Base-by-base conservation (phyloP, 2,888 invertebrate genomes). In the Conops quadrifasciatus region DNA sequence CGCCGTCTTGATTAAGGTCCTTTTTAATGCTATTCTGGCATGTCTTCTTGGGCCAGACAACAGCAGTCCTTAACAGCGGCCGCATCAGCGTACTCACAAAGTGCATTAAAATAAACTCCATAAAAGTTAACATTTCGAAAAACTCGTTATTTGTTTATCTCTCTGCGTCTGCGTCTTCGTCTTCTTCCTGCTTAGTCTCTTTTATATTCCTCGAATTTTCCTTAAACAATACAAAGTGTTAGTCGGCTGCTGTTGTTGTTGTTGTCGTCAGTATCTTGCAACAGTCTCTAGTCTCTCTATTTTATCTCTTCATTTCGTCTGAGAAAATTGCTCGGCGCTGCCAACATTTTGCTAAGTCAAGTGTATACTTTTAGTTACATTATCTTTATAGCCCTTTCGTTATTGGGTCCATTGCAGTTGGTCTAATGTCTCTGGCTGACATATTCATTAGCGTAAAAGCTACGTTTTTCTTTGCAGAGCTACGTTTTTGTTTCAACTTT, bases 241-340 rank as follows among this genome's bases (percentile, higher is more conserved):
- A 36, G 4, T 36, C 9, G n/a, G 36, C 9, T 36, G 36, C 9
- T 3, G 24, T 45, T 45, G 21, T 15, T 21, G 73, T 69, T 28
- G 47, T 58, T 45, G 53, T 71, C n/a, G 51, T 36, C 49, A 67
- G 53, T 72, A 72, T 76, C 78, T 73, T 71, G 76, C 78, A 28
- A n/a, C 28, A 26, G 26, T 24, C 2, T 24, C n/a, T 4, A 7
- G n/a, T n/a, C n/a, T 24, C 11, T 1, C 53, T 19, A 4, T 36
- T 36, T 36, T 36, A 53, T 15, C 21, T 53, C 21, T 2, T 7
- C 11, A 19, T n/a, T 19, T 19, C 19, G 21, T 53, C 24, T 9
- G n/a, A 21, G 24, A 53, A 9, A 15, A 15, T 53, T 11, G 21
- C 11, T 53, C 16, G 21, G 53, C 21, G 24, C 21, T 53, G 19